Evolutionary conservation across 2,888 invertebrate genomes (phyloP), one percentile per base, ranked within the genome.

Genomic region (Apotomis turbidana): DNA sequence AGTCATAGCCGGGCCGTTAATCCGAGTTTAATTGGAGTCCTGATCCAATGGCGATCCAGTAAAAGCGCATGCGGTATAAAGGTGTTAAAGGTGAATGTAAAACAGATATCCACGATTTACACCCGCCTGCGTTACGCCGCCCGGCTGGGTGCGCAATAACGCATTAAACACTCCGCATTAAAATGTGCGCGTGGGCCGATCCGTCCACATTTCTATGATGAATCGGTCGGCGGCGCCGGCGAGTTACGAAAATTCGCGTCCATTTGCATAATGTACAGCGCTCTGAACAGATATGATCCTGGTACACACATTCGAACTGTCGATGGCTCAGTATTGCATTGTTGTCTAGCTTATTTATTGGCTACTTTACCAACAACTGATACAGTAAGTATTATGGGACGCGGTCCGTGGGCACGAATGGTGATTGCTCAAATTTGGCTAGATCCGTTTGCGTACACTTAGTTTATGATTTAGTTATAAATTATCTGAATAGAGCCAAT

Each of bases 181-280:
- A 72, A 68, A 83, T 81, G 82, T 64, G 76, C 76, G 90, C 91
- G 93, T 93, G 90, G 93, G 93, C 85, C 75, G 89, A 83, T 85
- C 86, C 90, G 91, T 91, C 91, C 89, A 90, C 91, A 90, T 91
- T 90, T 88, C 88, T 89, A 91, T 93, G 93, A 93, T 92, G 91
- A 87, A 93, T 92, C 88, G 92, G 84, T 85, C 85, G 80, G 84
- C 82, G 84, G 85, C 85, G 85, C 84, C 83, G 81, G 81, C 79
- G 81, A 79, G 87, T 92, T 91, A 89, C 91, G 90, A 91, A 93
- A 93, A 90, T 89, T 89, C 86, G 82, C 86, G 79, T 83, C 86
- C 87, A 90, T 91, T 91, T 90, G 87, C 90, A 90, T 90, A 72
- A 68, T 72, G 58, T 67, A 55, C 71, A 57, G 38, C 61, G 61